Conservation (phyloP, 1,140 invertebrate species). For the Zaprionus camerounensis region DNA sequence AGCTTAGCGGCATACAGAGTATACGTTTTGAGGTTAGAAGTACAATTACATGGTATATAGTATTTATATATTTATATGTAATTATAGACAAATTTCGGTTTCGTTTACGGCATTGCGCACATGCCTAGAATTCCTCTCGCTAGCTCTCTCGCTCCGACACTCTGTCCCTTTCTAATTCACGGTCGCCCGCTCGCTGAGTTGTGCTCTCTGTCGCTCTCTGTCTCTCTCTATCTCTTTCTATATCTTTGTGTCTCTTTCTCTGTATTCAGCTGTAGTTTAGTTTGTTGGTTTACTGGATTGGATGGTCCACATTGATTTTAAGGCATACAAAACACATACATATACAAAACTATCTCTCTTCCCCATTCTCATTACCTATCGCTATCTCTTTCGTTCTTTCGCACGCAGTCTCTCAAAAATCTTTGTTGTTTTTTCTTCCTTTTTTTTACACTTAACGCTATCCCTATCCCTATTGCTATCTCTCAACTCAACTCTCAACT, state of each 20-base stretch:
- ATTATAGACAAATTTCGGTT: constrained; percentile 23
- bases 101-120: constrained; percentile 2
- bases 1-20: constrained; percentile 20
- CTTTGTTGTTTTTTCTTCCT: neutral
- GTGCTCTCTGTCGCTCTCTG: neutral
- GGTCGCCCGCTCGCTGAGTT: neutral
- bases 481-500: constrained; percentile 4
- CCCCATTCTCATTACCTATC: constrained; percentile 9
- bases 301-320: constrained; percentile 72
- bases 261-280: constrained; percentile 14
- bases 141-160: neutral
- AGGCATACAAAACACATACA: constrained; percentile 73
- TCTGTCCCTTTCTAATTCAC: neutral
- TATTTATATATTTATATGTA: constrained; percentile 25
- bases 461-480: constrained; percentile 27
- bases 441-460: constrained; percentile 26
- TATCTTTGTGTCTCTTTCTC: constrained; percentile 4
- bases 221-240: constrained; percentile 6
- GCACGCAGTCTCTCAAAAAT: constrained; percentile 8
- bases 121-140: neutral
- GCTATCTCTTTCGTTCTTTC: constrained; percentile 7
- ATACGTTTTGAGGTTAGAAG: constrained; percentile 23
- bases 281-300: constrained; percentile 33
- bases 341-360: constrained; percentile 21
- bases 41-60: constrained; percentile 23